Base-by-base conservation (phyloP, 2,113 vertebrate species). In the Planiliza haematocheilus region DNA sequence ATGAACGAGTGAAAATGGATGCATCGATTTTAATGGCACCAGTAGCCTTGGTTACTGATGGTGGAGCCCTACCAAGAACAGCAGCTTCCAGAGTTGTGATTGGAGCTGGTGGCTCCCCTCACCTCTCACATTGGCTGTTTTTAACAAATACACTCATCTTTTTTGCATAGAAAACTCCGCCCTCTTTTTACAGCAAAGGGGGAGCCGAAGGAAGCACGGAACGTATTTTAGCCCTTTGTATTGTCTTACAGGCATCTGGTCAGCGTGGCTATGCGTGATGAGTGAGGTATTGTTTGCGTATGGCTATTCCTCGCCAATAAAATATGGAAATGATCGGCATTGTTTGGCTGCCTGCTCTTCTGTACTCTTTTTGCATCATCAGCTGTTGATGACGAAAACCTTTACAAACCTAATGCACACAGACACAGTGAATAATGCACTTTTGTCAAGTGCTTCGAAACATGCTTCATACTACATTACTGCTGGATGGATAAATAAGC, bases 41-140 rank as follows among this genome's bases (percentile, higher is more conserved):
- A 74, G 43, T 61, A 72, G 0, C 81, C 88, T 82, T 91, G 85
- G 90, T 91, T 87, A 92, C 89, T 76, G 81, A 86, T 81, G 71
- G 42, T 64, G 79, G 71, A 83, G 73, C 74, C 69, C 71, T 64
- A 77, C 75, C 59, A 69, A 39, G 45, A 82, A 42, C 78, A 75
- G 67, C 72, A 43, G 70, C 74, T 71, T 42, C 45, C 18, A 24
- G 52, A n/a, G 36, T 21, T 52, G 77, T 73, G 82, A 94, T 94
- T 93, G 92, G 93, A 56, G 24, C 9, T 58, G 59, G 8, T 39
- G 41, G 24, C 51, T 74, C 20, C 57, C 50, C 55, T 43, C 68
- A 9, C 53, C 52, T 39, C 53, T 80, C 50, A 37, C 20, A 93
- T 93, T 94, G 91, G 93, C 55, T 63, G 24, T 30, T 10, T 78